Conservation (phyloP, 2,113 vertebrate genomes). For the Mobula hypostoma region DNA sequence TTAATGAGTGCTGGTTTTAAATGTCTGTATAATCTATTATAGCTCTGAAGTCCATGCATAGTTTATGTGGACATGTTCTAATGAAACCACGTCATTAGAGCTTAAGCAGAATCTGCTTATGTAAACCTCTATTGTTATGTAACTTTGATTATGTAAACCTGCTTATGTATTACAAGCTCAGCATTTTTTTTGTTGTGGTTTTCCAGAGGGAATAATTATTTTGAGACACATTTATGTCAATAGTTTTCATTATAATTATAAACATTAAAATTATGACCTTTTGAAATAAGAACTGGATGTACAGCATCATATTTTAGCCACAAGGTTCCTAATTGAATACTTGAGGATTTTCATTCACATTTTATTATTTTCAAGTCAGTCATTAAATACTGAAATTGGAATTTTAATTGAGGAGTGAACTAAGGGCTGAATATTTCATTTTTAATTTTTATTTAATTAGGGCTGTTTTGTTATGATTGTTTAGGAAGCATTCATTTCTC, state of each 20-base stretch:
- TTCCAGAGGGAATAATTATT: background rate
- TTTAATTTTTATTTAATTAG: too few relatives aligned
- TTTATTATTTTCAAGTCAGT: background rate
- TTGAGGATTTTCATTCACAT: background rate
- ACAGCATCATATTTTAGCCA: background rate
- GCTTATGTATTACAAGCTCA: background rate
- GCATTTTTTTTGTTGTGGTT: background rate
- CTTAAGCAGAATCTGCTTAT: background rate
- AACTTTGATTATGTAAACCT: background rate
- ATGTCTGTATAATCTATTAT: background rate
- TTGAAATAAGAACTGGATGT: background rate
- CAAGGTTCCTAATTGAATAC: background rate
- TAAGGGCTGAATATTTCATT: too few relatives aligned
- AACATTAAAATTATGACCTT: background rate
- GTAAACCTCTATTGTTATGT: background rate
- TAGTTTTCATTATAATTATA: background rate
- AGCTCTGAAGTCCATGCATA: background rate
- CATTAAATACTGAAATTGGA: background rate
- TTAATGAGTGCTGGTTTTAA: background rate
- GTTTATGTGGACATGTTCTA: background rate
- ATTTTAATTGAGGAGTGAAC: background rate
- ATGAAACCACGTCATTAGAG: background rate
- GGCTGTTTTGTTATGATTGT: too few relatives aligned
- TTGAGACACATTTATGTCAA: background rate
- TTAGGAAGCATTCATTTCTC: too few relatives aligned